Base-by-base conservation (phyloP, 2,113 vertebrate species). In the Catharus fuscescens region DNA sequence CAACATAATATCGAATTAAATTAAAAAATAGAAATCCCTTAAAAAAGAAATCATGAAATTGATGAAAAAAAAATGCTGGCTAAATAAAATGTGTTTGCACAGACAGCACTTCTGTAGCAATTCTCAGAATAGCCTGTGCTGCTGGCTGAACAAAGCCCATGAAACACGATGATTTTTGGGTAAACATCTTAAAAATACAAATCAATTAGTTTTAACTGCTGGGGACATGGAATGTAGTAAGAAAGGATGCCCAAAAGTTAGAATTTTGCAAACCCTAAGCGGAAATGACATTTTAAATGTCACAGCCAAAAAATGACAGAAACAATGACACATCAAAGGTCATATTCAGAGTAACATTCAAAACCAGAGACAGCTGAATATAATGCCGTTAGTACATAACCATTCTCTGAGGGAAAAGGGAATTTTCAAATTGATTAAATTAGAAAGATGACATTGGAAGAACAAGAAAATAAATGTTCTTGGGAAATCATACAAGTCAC, bases 271-370 rank as follows among this genome's bases (percentile, higher is more conserved):
- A 88, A 95, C 73, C 83, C 62, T 97, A 96, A 98, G 83, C 76
- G 54, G 96, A 97, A 97, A 95, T 74, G 95, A 96, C 97, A 98
- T 90, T 88, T 77, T 96, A 97, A 97, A 98, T 97, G 95, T 98
- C 96, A 98, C 86, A 85, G 90, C 65, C 82, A 95, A 96, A 96
- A 97, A 80, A 92, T 80, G 95, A 95, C 92, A 97, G 90, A 80
- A 94, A 97, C 88, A 97, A 97, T 26, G 60, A 94, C 92, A 97
- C 72, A 96, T 70, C 94, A 96, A 97, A 98, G 97, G 97, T 97
- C 95, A 97, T 64, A 94, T 86, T 97, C 95, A 96, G 97, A 90
- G 90, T 93, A 97, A 97, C 92, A 86, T 90, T 96, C 93, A 96
- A 93, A 88, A 94, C 4, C 89, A 85, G 78, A 96, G 96, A 97